Evolutionary conservation across 2,888 invertebrate species (phyloP).

Genomic region (Hyposoter dolosus): DNA sequence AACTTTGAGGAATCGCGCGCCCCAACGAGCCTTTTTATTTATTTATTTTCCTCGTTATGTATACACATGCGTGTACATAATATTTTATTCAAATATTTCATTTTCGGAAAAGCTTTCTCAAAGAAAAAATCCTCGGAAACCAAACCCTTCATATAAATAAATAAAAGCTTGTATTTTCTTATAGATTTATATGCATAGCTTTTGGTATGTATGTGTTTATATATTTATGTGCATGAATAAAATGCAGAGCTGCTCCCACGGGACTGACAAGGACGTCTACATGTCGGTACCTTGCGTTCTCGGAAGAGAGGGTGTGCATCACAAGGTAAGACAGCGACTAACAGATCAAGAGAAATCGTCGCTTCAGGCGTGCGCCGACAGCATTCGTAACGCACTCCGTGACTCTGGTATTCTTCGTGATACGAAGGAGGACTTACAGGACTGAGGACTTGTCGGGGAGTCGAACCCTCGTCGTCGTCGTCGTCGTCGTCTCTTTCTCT

Average conservation of each 20-base stretch:
- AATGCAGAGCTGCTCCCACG: conserved; percentile 83
- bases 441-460: conserved; percentile 46
- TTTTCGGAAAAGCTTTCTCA: background rate
- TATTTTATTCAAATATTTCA: background rate
- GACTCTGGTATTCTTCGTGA: conserved; percentile 80
- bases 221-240: conserved; percentile 29
- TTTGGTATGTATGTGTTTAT: background rate
- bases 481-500: background rate
- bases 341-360: conserved; percentile 80
- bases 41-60: conserved; percentile 26
- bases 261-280: conserved; percentile 87
- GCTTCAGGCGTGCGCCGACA: conserved; percentile 79
- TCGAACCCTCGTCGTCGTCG: conserved; percentile 20
- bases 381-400: conserved; percentile 77
- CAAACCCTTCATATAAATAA: background rate
- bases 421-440: conserved; percentile 67
- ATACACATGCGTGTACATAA: conserved; percentile 10
- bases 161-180: background rate
- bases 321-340: conserved; percentile 85
- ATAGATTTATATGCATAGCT: background rate
- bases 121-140: too few relatives aligned
- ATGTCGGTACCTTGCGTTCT: conserved; percentile 87
- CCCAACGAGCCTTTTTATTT: background rate
- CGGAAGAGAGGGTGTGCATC: conserved; percentile 84
- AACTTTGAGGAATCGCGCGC: conserved; percentile 10